Conservation (phyloP, 2,797 vertebrate genomes). For the Sebastes variabilis region DNA sequence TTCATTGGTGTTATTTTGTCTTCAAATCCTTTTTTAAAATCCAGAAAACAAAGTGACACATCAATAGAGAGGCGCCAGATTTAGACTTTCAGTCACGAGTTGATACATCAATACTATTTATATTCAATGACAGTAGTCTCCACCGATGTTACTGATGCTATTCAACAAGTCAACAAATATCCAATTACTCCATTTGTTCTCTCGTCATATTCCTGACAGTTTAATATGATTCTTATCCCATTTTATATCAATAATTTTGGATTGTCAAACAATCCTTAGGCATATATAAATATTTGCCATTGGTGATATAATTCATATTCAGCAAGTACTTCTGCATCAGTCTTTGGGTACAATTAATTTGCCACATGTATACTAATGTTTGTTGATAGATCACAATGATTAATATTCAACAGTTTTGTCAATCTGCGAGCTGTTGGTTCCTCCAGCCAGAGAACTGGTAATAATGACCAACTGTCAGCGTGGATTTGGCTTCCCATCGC, state of each 20-base stretch:
- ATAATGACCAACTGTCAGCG: conserved; percentile 62
- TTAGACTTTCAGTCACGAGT: background rate
- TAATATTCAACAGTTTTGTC: conserved; percentile 53
- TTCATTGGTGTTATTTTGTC: background rate
- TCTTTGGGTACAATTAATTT: conserved; percentile 41
- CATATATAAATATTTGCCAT: conserved; percentile 44
- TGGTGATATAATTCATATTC: conserved; percentile 12
- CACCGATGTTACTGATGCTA: background rate
- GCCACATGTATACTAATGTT: conserved; percentile 43
- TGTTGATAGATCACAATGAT: conserved; percentile 57
- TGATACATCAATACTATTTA: background rate
- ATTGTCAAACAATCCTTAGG: conserved; percentile 26
- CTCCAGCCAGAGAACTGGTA: conserved; percentile 49
- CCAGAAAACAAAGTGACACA: background rate
- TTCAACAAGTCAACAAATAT: conserved; percentile 12
- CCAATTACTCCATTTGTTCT: conserved; percentile 13
- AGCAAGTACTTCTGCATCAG: conserved; percentile 4
- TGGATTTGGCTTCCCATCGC: conserved; percentile 57
- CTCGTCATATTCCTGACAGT: background rate
- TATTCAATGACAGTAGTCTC: background rate
- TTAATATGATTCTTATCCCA: conserved; percentile 19
- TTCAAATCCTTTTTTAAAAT: background rate
- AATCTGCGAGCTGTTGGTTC: conserved; percentile 31
- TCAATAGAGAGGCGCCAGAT: background rate
- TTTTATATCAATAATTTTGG: conserved; percentile 6